Base-by-base conservation (phyloP, 2,797 vertebrate species). In the Petrocephalus schoutedeni region DNA sequence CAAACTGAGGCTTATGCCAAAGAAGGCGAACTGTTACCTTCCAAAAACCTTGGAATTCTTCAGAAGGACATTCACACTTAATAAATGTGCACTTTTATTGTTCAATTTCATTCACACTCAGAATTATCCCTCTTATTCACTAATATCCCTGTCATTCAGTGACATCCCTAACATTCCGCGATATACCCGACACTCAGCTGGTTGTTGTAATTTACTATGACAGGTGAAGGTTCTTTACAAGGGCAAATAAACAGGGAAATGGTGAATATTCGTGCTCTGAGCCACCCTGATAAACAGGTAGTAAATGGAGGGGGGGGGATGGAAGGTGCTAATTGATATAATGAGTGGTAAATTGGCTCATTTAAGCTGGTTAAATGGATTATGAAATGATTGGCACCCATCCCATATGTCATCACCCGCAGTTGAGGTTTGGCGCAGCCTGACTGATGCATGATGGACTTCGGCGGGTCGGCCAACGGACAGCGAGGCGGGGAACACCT, bases 291-390 rank as follows among this genome's bases (percentile, higher is more conserved):
- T 56, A 36, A 84, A 56, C 14, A 54, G 80, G 67, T n/a, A 32
- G 57, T 54, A 12, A 28, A 86, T 51, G 16, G 67, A n/a, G 49
- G n/a, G 36, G 1, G 23, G 71, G 28, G 12, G 41, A 51, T 16
- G 67, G 61, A 86, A 77, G 71, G 86, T 19, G 23, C 64, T 86
- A 87, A 89, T 86, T 89, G 67, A 80, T 87, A 36, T 59, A 87
- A 87, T 89, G 86, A 89, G 77, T 61, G 16, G 21, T 51, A 82
- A 77, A 53, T 89, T 89, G 67, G 10, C 59, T 57, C 12, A 28
- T 86, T 85, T 56, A 85, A 54, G 23, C 4, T 32, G 74, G 36
- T 23, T 36, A 54, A 67, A 86, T 56, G 51, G 49, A 88, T 88
- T 88, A 74, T 88, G 87, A 85, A 57, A n/a, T 23, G 59, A 41